A percentile compares a stretch with the other conserved stretches of the same genome.
phyloP scores from a whole-genome alignment of 2,888 invertebrate genomes.

The Tanaodytes sp. region DNA sequence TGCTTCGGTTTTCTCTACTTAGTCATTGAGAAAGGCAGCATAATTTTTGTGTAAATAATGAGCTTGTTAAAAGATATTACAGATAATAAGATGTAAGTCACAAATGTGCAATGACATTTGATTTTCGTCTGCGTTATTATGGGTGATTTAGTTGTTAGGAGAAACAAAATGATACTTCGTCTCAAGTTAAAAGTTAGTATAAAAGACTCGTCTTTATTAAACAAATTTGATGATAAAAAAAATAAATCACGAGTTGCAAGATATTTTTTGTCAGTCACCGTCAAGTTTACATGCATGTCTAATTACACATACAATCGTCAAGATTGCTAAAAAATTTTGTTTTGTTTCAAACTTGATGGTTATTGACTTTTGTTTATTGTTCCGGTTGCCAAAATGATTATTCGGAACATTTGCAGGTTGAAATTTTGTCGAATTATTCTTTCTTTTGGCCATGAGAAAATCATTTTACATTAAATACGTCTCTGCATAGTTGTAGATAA shows the following conservation, averaged over 20 bases:
- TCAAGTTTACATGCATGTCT: conserved; percentile 26
- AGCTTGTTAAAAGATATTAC: not conserved
- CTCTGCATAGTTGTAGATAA: too few species aligned
- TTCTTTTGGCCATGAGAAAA: too few species aligned
- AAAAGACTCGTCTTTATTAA: conserved; percentile 5
- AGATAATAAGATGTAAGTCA: conserved; percentile 18
- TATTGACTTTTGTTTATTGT: conserved; percentile 33
- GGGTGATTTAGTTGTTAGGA: conserved; percentile 50
- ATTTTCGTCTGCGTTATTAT: conserved; percentile 54
- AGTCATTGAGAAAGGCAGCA: conserved; percentile 37
- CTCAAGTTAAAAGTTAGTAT: conserved; percentile 18
- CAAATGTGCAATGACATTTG: conserved; percentile 59
- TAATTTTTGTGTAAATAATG: conserved; percentile 1
- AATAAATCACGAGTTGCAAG: conserved; percentile 10
- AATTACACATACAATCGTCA: conserved; percentile 14
- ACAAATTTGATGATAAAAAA: conserved; percentile 8
- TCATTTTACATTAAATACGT: too few species aligned
- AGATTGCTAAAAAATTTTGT: conserved; percentile 14
- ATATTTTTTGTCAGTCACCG: conserved; percentile 26
- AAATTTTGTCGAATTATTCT: conserved; percentile 38
- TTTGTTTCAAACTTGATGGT: conserved; percentile 27
- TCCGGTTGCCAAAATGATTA: conserved; percentile 4
- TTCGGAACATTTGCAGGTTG: conserved; percentile 31
- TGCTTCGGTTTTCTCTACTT: conserved; percentile 36
- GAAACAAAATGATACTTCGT: too few species aligned